Evolutionary conservation across 2,797 vertebrate species (phyloP).

Genomic region (Babyrousa celebensis): DNA sequence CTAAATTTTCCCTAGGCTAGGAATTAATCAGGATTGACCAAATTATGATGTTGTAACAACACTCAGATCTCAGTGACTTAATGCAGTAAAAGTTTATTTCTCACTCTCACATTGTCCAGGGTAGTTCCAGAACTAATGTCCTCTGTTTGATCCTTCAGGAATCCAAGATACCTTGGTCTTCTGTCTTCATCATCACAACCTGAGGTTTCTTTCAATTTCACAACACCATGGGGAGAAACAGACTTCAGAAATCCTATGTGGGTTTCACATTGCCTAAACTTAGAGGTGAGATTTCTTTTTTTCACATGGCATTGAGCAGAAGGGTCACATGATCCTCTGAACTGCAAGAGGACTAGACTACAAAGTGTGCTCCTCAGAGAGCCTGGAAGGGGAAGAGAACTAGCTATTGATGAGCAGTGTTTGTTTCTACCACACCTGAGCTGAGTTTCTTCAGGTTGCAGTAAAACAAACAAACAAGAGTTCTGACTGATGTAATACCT

Average conservation of each 20-base stretch:
- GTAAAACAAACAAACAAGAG: background rate
- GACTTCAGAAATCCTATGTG: background rate
- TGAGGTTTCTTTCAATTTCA: background rate
- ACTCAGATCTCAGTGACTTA: background rate
- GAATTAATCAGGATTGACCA: conserved; percentile 10
- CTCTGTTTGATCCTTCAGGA: background rate
- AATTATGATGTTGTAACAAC: background rate
- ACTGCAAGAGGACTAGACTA: background rate
- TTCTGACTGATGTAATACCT: background rate
- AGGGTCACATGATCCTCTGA: background rate
- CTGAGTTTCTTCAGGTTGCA: background rate
- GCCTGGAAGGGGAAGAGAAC: background rate
- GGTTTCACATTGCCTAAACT: background rate
- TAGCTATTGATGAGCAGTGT: background rate
- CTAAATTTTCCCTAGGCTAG: background rate
- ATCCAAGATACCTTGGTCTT: background rate
- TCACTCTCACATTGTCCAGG: background rate
- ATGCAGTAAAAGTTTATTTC: background rate
- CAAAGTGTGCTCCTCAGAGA: background rate
- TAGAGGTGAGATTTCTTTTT: background rate
- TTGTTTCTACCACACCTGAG: background rate
- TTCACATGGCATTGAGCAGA: background rate
- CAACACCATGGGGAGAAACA: background rate
- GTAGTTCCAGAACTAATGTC: background rate
- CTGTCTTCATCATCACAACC: background rate